Evolutionary conservation across 2,888 invertebrate genomes (phyloP), one percentile per base, ranked within the genome.

Genomic region (Drosophila bunnanda): DNA sequence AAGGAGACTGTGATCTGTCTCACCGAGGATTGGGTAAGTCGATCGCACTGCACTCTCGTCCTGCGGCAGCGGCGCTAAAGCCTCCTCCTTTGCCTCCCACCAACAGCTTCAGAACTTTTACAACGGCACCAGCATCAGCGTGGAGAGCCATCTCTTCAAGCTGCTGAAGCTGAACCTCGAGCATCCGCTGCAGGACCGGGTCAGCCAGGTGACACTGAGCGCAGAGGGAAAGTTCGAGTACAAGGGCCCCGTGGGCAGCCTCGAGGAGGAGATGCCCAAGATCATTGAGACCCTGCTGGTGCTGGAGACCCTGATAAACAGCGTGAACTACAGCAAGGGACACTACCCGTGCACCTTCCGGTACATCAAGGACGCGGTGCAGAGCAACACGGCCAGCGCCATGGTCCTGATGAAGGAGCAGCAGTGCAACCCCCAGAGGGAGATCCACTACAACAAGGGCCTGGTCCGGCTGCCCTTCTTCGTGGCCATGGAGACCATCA

Each of bases 271-370:
- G 65, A 36, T 90, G 20, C 48, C 52, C 1, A 67, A 75, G 0
- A 87, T 90, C 0, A 34, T 78, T 6, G 38, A 62, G 4, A 75
- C 89, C 6, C 71, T 90, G 5, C 43, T 34, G 13, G 75, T 72
- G 0, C 20, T 89, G 6, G 7, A 57, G 2, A 12, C 43, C 9
- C 10, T 82, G n/a, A 0, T 46, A 0, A 5, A 2, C 0, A 12
- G 0, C 0, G 6, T 25, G 10, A 8, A 2, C 0, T 25, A 28
- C 6, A 6, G 13, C 17, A 1, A 22, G 0, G 25, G 3, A 0
- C 1, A 32, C 2, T 12, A 12, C 1, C 9, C 20, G 4, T 65
- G 48, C 41, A 52, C 38, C n/a, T 69, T 73, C 30, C 0, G 3
- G 2, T 1, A 48, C 25, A 32, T 78, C 13, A 1, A 1, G 8